phyloP scores from a whole-genome alignment of 1,140 invertebrate species.

The Tenebrio molitor region DNA sequence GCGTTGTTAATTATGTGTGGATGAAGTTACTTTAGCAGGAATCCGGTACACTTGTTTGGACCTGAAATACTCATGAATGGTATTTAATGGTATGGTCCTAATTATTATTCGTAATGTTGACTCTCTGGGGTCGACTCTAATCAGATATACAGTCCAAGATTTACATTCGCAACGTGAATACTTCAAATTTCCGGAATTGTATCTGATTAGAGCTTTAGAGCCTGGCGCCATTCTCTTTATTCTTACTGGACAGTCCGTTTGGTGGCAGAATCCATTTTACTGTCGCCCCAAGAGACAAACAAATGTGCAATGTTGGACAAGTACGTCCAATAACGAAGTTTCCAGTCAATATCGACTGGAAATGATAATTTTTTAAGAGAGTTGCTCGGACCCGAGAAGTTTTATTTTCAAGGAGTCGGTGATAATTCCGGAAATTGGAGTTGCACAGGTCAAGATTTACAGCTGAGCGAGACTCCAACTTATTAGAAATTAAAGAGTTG shows the following conservation, averaged over 20 bases:
- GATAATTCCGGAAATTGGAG: neutral
- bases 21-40: constrained; percentile 16
- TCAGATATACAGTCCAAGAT: neutral
- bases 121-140: neutral
- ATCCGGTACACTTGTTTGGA: neutral
- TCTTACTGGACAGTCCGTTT: neutral
- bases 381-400: neutral
- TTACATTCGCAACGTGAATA: constrained; percentile 2
- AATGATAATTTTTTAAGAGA: no score
- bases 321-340: no score
- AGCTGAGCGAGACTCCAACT: neutral
- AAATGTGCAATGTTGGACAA: no score
- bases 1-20: constrained; percentile 4
- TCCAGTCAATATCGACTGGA: no score
- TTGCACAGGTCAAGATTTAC: constrained; percentile 1
- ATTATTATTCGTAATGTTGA: neutral
- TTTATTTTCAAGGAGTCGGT: neutral
- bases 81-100: constrained; percentile 9
- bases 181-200: neutral
- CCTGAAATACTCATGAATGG: constrained; percentile 3
- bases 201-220: neutral
- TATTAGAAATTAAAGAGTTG: constrained; percentile 29
- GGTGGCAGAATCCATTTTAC: no score
- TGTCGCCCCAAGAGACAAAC: no score
- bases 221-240: no score